Base-by-base conservation (phyloP, 2,888 invertebrate species). In the Lampropteryx suffumata region DNA sequence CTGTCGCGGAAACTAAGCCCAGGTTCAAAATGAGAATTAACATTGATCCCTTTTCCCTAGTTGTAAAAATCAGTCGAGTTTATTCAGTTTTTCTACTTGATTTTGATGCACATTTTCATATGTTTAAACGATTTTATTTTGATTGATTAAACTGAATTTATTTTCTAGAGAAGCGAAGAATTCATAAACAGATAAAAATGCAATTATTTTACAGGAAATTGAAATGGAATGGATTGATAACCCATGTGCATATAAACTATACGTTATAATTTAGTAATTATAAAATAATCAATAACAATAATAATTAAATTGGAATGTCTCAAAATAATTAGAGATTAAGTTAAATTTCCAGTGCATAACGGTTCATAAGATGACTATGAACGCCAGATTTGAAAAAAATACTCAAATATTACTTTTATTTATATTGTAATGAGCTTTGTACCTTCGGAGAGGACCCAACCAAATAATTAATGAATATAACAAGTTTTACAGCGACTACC, bases 1-100 rank as follows among this genome's bases (percentile, higher is more conserved):
- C 85, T 84, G 83, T 83, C 71, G 77, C 71, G 71, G 75, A 69
- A 76, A 69, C 74, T 76, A 73, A 65, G 67, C 71, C 72, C 76
- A 71, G 70, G 72, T 77, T 71, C 72, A 67, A 75, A 67, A 71
- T 77, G 76, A 77, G 68, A 76, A 71, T 72, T 74, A 69, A n/a
- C 6, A 78, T 59, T 84, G 84, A 73, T 83, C 84, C 84, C 82
- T 69, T 71, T 71, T 73, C 55, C 66, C 68, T 75, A 69, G 63
- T 67, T 68, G 58, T 76, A 73, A 62, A 67, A 75, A 77, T 81
- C 82, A 81, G 82, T 81, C 82, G 60, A 71, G 68, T 68, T 69
- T 56, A 53, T 55, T 59, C 33, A 43, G 48, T 53, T 50, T 46
- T 28, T 36, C 55, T 55, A 55, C 43, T 41, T 66, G 61, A 62